Evolutionary conservation across 2,888 invertebrate genomes (phyloP), one percentile per base, ranked within the genome.

Genomic region (Bimastos eiseni): DNA sequence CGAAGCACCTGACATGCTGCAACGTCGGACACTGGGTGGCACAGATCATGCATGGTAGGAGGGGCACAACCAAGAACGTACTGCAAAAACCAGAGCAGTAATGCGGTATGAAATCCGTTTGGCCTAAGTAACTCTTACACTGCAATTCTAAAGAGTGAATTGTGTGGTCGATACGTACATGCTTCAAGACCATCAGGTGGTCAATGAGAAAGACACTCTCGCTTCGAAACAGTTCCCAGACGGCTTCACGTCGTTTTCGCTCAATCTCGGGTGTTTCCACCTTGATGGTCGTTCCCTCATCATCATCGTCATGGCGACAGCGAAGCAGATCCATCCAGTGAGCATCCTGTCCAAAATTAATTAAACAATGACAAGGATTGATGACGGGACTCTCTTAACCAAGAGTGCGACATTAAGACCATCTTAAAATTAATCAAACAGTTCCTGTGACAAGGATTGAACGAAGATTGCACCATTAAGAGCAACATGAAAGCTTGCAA

Each of bases 211-310:
- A 96, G 91, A 96, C 96, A 93, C 96, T 95, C 94, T 96, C 96
- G 92, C 96, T 96, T 93, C 96, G 96, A 94, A 96, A 96, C 15
- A 96, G 94, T 93, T 96, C 96, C 96, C 96, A 96, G n/a, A 96
- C 95, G 13, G 96, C 96, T 93, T 96, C 96, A 84, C 96, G 93
- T 92, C 95, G 94, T 93, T 94, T 96, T 92, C 93, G 93, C 92
- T 95, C 95, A 36, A 92, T 93, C 70, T 94, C 94, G 17, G 89
- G 44, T 21, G 70, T 70, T 13, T 34, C 88, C 86, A 86, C 86
- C 36, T 34, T 86, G 36, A 86, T 24, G 24, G 37, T 3, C 17
- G 24, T 37, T 86, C 36, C 86, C 6, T 86, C 86, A 49, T 89
- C 44, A 1, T 34, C 89, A 13, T 89, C 89, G 49, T 41, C 44